Base-by-base conservation (phyloP, 2,113 vertebrate species). In the Poeciliopsis prolifica region DNA sequence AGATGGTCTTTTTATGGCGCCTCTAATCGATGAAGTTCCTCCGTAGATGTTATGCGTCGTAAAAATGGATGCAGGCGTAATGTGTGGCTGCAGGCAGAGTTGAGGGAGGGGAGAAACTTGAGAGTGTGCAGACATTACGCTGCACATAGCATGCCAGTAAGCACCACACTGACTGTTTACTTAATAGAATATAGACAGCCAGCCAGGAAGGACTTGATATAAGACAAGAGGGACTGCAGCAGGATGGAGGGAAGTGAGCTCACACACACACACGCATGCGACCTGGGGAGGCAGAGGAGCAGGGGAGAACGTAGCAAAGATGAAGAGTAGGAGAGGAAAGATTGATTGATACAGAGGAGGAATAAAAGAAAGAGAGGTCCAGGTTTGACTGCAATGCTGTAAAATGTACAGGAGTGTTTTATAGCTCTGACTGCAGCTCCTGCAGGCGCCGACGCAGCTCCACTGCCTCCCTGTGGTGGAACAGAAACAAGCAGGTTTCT, bases 351-450 rank as follows among this genome's bases (percentile, higher is more conserved):
- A 12, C 17, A n/a, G 17, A 70, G 28, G 24, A 42, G 31, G 14
- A 51, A n/a, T 26, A 65, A 42, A 12, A 22, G 3, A 14, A 35
- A 24, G 37, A 19, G 14, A 42, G 19, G 72, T 68, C 29, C n/a
- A 65, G 70, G 42, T 74, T 44, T 37, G 71, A 88, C 84, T 86
- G 87, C 87, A 86, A 78, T 88, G 87, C 84, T 82, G 79, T 75
- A 88, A 65, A 78, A 74, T 70, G 65, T 61, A 70, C 66, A 22
- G 65, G 29, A 64, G 58, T 70, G n/a, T 40, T 78, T 77, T 54
- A n/a, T 44, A 26, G 58, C 31, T 51, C 17, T 8, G 3, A 64
- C 42, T 83, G 33, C 29, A 12, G 37, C 42, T 74, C 7, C 7
- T 14, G 3, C 10, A 33, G 10, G 17, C 40, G 71, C 61, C 12